Conservation (phyloP, 2,113 vertebrate species). For the Taxidea taxus region DNA sequence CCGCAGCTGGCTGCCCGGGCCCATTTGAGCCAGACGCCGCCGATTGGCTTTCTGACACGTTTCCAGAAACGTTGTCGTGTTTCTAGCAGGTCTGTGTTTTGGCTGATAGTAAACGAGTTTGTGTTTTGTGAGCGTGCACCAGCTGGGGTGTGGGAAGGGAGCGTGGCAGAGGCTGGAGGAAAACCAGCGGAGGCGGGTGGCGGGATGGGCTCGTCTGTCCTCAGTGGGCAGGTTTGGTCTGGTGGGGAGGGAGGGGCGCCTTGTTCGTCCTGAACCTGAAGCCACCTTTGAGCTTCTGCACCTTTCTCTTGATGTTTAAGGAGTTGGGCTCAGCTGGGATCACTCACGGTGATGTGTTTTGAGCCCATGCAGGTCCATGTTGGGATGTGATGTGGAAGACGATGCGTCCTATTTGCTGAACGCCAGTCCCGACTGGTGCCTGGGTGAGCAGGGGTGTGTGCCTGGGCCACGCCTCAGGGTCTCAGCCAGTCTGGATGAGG, state of each 20-base stretch:
- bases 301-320: rapidly evolving
- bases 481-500: rapidly evolving
- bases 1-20: neutral
- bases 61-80: neutral
- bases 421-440: constrained; percentile 37
- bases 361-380: neutral
- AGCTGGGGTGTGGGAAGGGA: neutral
- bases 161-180: neutral
- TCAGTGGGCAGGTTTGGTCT: neutral
- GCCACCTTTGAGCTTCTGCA: rapidly evolving
- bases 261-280: rapidly evolving
- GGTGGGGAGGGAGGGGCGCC: rapidly evolving
- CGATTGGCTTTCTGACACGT: neutral
- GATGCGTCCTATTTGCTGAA: neutral
- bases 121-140: neutral
- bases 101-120: neutral
- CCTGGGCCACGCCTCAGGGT: too few species aligned
- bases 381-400: neutral
- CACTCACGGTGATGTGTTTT: neutral
- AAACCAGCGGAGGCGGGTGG: neutral
- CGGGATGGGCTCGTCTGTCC: neutral
- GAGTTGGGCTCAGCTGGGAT: neutral
- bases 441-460: constrained; percentile 26
- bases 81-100: neutral
- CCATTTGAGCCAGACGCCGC: neutral